These are phyloP conservation scores for Hydropsyche tenuis DNA, from an alignment of 1,140 invertebrate genomes.

Conservation along the genomic window DNA sequence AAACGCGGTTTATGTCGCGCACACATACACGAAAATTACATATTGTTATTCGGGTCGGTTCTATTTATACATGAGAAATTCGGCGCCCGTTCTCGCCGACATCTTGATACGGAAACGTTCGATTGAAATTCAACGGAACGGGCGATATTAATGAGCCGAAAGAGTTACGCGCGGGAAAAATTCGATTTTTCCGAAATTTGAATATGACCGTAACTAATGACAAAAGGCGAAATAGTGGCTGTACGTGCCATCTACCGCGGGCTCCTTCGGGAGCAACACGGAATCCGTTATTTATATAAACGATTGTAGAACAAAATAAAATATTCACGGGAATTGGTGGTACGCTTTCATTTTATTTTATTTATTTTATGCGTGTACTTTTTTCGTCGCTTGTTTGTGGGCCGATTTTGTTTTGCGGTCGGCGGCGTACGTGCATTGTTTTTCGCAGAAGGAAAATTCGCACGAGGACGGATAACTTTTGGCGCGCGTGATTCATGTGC, in stretches of 20 bases:
- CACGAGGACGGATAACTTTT: neutral
- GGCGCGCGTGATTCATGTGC: neutral
- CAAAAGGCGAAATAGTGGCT: slow-evolving; percentile 30
- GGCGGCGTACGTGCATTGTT: slow-evolving; percentile 16
- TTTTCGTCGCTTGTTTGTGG: too few species aligned
- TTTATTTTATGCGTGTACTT: neutral
- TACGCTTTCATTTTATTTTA: slow-evolving; percentile 7
- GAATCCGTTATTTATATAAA: slow-evolving; percentile 25
- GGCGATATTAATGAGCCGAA: too few species aligned
- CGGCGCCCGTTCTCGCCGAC: neutral
- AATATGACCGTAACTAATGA: slow-evolving; percentile 38
- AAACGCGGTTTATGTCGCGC: too few species aligned
- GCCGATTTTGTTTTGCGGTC: slow-evolving; percentile 2
- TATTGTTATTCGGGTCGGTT: too few species aligned
- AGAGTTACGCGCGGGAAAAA: too few species aligned
- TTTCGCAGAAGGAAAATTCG: slow-evolving; percentile 6
- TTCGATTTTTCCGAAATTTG: slow-evolving; percentile 1
- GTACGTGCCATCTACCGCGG: slow-evolving; percentile 3
- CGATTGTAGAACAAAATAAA: slow-evolving; percentile 12
- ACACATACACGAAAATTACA: too few species aligned
- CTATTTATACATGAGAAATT: neutral
- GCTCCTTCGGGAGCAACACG: slow-evolving; percentile 21
- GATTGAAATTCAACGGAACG: too few species aligned
- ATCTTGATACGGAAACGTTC: too few species aligned
- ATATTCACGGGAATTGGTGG: slow-evolving; percentile 23